A percentile compares a stretch with the other conserved stretches of the same genome.
Evolutionary conservation across 2,888 invertebrate species (phyloP).

Genomic region (Apodemia mormo): DNA sequence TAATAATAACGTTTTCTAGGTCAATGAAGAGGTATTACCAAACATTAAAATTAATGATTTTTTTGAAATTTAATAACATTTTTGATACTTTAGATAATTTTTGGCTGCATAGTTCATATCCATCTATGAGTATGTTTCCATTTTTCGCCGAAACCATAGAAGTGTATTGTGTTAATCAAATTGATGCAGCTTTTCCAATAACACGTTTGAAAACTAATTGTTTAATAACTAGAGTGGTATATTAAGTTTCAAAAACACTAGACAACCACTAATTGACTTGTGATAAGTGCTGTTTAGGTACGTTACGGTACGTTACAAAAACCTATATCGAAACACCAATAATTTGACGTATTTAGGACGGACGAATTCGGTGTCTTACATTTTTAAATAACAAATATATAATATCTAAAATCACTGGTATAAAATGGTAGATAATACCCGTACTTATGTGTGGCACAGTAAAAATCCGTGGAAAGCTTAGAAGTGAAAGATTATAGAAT

Average conservation of each 20-base stretch:
- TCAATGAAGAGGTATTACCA: no score
- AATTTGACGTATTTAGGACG: conserved; percentile 16
- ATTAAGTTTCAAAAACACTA: conserved; percentile 35
- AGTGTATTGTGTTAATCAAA: no score
- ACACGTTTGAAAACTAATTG: no score
- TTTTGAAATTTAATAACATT: no score
- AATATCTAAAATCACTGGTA: conserved; percentile 34
- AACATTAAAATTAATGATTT: no score
- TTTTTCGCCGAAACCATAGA: no score
- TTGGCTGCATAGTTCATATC: no score
- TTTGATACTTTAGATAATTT: no score
- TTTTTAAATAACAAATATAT: conserved; percentile 7
- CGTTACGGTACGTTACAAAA: conserved; percentile 27
- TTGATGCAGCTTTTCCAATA: no score
- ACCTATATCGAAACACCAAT: background rate
- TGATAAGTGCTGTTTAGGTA: conserved; percentile 13
- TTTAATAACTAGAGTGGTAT: no score
- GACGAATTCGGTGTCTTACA: conserved; percentile 36
- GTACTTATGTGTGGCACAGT: conserved; percentile 73
- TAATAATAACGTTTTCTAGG: no score
- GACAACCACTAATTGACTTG: conserved; percentile 23
- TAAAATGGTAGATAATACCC: conserved; percentile 57
- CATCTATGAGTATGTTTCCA: no score
- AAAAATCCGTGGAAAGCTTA: conserved; percentile 44
- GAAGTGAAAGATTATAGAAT: conserved; percentile 21